phyloP scores from a whole-genome alignment of 2,797 vertebrate genomes.

The Coregonus suidteri region DNA sequence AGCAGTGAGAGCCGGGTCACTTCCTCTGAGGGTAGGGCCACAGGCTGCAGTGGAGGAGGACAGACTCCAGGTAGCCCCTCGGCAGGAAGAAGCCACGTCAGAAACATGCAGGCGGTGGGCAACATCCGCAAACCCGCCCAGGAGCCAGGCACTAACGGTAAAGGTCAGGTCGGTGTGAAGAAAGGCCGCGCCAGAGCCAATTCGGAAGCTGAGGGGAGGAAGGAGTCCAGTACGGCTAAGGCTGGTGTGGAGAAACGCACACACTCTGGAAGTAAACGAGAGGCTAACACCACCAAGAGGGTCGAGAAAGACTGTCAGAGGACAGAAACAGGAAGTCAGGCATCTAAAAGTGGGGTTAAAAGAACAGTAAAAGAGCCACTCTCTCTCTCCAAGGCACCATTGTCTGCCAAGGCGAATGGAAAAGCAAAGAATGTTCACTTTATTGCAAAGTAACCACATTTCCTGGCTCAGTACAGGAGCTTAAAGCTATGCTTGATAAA shows the following conservation, averaged over 20 bases:
- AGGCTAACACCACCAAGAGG: constrained; percentile 63
- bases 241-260: constrained; percentile 61
- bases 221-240: constrained; percentile 60
- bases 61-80: constrained; percentile 74
- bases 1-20: constrained; percentile 78
- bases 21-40: constrained; percentile 61
- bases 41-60: constrained; percentile 53
- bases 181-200: constrained; percentile 68
- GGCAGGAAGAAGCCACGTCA: constrained; percentile 67
- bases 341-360: constrained; percentile 63
- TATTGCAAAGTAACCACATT: constrained; percentile 71
- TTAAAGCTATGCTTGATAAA: constrained; percentile 59
- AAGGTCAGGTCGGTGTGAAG: constrained; percentile 55
- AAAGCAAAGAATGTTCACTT: constrained; percentile 79
- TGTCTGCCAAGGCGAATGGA: constrained; percentile 64
- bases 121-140: constrained; percentile 70
- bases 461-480: constrained; percentile 44
- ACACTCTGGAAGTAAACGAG: constrained; percentile 60
- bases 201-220: constrained; percentile 71
- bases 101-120: constrained; percentile 73
- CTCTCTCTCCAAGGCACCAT: constrained; percentile 60
- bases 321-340: constrained; percentile 54
- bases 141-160: constrained; percentile 50
- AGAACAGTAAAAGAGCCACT: constrained; percentile 66
- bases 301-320: constrained; percentile 70